Evolutionary conservation across 2,113 vertebrate genomes (phyloP).

Genomic region (Fregata magnificens): DNA sequence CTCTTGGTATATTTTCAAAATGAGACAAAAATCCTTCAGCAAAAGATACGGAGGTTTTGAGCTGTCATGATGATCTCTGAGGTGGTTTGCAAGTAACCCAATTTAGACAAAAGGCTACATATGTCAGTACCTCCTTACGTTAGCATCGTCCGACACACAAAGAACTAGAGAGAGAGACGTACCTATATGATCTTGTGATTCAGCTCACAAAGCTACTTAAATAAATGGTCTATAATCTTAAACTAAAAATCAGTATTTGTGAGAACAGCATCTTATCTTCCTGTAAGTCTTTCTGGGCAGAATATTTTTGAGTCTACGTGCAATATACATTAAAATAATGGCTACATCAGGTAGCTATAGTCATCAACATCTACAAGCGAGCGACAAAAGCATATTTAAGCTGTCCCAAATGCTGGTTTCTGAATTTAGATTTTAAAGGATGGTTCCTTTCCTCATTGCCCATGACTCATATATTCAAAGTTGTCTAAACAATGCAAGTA

Average conservation of each 20-base stretch:
- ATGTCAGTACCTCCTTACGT: not conserved
- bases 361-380: not conserved
- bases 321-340: not conserved
- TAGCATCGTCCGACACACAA: too few species aligned
- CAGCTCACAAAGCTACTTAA: not conserved
- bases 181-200: not conserved
- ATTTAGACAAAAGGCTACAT: not conserved
- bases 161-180: not conserved
- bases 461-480: not conserved
- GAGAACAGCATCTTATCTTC: not conserved
- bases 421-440: not conserved
- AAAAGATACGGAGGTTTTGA: slow-evolving; percentile 56
- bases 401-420: not conserved
- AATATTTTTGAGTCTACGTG: not conserved
- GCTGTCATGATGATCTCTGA: slow-evolving; percentile 37
- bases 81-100: slow-evolving; percentile 54
- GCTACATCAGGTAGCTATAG: not conserved
- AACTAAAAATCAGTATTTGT: not conserved
- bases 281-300: not conserved
- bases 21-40: slow-evolving; percentile 68
- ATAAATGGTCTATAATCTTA: not conserved
- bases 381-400: not conserved
- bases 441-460: not conserved
- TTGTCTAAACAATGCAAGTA: not conserved
- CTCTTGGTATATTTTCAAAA: slow-evolving; percentile 62